Evolutionary conservation across 2,113 vertebrate species (phyloP).

Genomic region (Eulemur rufifrons): DNA sequence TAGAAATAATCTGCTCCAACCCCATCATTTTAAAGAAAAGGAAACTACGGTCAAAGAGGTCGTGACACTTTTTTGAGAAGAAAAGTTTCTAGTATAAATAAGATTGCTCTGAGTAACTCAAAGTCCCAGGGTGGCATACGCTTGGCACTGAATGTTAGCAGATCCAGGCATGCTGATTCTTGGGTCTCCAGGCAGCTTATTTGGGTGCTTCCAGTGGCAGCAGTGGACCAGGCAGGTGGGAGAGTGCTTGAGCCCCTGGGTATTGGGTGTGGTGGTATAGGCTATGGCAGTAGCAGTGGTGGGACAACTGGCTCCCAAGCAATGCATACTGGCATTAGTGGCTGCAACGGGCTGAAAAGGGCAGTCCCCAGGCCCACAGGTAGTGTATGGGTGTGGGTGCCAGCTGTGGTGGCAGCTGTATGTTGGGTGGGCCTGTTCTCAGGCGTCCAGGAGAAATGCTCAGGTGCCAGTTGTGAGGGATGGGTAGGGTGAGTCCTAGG

Average conservation of each 20-base stretch:
- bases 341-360: neutral
- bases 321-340: neutral
- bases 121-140: neutral
- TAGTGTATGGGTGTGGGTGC: neutral
- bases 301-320: neutral
- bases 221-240: neutral
- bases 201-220: neutral
- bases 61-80: neutral
- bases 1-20: slow-evolving; percentile 1
- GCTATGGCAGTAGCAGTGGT: neutral
- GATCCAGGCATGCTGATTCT: neutral
- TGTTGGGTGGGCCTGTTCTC: neutral
- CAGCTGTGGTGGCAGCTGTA: neutral
- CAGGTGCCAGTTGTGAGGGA: neutral
- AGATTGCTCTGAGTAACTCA: neutral
- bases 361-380: neutral
- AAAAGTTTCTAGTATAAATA: neutral
- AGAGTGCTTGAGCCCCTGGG: neutral
- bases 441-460: neutral
- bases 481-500: neutral
- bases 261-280: neutral
- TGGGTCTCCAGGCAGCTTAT: neutral
- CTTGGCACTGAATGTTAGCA: neutral
- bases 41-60: neutral
- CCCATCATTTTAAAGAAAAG: neutral